Evolutionary conservation across 2,888 invertebrate species (phyloP).

Genomic region (Noctuana brunneofusca): DNA sequence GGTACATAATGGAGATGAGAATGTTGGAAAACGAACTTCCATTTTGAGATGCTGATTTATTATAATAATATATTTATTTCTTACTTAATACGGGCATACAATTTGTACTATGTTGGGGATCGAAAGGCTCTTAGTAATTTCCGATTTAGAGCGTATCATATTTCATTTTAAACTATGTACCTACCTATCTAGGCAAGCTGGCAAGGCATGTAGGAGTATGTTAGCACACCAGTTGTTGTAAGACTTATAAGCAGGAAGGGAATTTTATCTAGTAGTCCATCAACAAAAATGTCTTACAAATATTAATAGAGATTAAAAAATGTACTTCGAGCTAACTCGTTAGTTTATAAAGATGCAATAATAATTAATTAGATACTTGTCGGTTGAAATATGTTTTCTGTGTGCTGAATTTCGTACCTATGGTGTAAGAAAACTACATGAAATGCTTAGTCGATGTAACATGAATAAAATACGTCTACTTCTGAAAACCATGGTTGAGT

Average conservation of each 20-base stretch:
- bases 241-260: not conserved
- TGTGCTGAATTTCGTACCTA: too few species aligned
- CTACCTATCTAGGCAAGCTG: too few species aligned
- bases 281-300: not conserved
- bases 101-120: not conserved
- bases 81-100: not conserved
- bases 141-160: constrained; percentile 12
- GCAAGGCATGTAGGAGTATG: not conserved
- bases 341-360: too few species aligned
- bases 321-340: too few species aligned
- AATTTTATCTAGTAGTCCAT: constrained; percentile 1
- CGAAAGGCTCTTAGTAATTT: not conserved
- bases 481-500: not conserved
- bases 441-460: too few species aligned
- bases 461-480: not conserved
- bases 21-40: constrained; percentile 1
- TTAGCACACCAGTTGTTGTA: not conserved
- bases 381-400: too few species aligned
- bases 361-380: too few species aligned
- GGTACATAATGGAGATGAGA: constrained; percentile 10
- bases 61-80: not conserved
- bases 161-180: constrained; percentile 6
- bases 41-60: not conserved
- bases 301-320: too few species aligned
- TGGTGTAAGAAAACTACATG: too few species aligned